These are phyloP conservation scores for Speoplatyrhinus poulsoni DNA, from an alignment of 2,113 vertebrate species.

Conservation along the genomic window DNA sequence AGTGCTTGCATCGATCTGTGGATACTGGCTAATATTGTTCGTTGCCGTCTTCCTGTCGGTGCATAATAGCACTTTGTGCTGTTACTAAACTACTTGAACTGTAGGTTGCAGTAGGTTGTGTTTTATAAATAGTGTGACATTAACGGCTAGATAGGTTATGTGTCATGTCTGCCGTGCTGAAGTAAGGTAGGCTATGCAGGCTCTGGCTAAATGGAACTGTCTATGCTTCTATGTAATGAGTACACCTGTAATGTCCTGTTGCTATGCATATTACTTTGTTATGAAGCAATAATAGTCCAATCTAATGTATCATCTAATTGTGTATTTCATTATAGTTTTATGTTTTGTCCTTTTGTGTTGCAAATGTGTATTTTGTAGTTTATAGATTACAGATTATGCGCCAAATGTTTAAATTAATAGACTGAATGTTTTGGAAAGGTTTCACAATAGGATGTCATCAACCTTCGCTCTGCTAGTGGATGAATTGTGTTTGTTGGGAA, in stretches of 20 bases:
- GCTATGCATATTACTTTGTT: too few relatives aligned
- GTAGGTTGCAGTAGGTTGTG: neutral
- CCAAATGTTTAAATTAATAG: neutral
- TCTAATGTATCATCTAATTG: neutral
- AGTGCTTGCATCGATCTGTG: neutral
- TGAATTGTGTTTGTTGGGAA: neutral
- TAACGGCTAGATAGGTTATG: constrained; percentile 46
- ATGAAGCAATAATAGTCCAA: neutral
- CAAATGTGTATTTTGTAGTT: too few relatives aligned
- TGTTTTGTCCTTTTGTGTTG: too few relatives aligned
- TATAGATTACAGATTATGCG: too few relatives aligned
- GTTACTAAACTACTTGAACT: neutral
- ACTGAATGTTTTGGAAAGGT: neutral
- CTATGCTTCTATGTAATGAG: neutral
- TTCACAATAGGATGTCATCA: neutral
- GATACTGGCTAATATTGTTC: neutral
- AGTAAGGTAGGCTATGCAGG: constrained; percentile 8
- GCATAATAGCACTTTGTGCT: neutral
- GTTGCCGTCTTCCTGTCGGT: neutral
- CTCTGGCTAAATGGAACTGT: neutral
- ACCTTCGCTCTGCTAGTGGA: neutral
- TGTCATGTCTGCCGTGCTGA: constrained; percentile 17
- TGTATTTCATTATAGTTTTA: neutral
- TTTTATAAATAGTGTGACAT: constrained; percentile 69
- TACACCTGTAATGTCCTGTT: too few relatives aligned